Evolutionary conservation across 2,888 invertebrate genomes (phyloP), one percentile per base, ranked within the genome.

Genomic region (Brachypalpus laphriformis): DNA sequence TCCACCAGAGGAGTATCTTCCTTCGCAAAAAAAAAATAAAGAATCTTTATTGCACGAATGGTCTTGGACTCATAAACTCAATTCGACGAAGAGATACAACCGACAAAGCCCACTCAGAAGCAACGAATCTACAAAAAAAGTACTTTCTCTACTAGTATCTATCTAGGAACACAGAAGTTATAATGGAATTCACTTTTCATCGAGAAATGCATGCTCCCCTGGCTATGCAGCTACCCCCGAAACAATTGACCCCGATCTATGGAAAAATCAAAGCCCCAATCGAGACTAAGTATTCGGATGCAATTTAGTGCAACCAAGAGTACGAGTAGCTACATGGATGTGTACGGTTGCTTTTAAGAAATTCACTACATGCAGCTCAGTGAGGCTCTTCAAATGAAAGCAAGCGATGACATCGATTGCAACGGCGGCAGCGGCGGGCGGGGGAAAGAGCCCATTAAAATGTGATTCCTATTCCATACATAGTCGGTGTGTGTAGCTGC

Each of bases 1-100:
- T 28, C 47, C 42, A 57, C 9, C 8, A 8, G 20, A 11, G 18
- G 9, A 11, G 47, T 22, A 49, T 49, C 22, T 49, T 22, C n/a
- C 1, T 6, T 2, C 7, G 11, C 20, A 22, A 25, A 22, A 9
- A 20, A 49, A 20, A 42, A 31, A 42, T 20, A 6, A n/a, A 47
- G 63, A 72, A 76, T 70, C 49, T 76, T 76, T 76, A 82, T 71
- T 76, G 82, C 82, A 82, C 82, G 82, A 82, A 66, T 77, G 77
- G 71, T 71, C 82, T 82, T 82, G 77, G 70, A 76, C 82, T 77
- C 82, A 77, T 82, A 77, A 77, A 82, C 82, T 77, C 65, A 66
- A 80, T 65, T 49, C 65, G 49, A 20, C 22, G 45, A 47, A 47
- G 18, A 57, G 28, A 66, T 34, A 54, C 31, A 14, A 31, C 47